Percentiles rank a stretch among this genome's conserved stretches.
Evolutionary conservation across 1,140 invertebrate species (phyloP).

Genomic region (Drosophila pectinifera): DNA sequence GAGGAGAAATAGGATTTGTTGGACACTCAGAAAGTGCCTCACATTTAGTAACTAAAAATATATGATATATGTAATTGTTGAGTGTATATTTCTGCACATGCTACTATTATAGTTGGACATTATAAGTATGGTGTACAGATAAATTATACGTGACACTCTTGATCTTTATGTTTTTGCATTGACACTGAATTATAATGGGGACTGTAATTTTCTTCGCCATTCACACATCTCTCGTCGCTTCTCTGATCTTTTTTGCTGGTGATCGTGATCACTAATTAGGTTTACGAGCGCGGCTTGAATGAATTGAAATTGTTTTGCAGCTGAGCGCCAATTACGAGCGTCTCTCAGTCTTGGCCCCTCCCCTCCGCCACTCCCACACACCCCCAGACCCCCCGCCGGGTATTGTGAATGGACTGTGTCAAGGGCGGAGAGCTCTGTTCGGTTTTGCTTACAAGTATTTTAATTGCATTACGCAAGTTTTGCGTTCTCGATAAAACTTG

Average conservation of each 20-base stretch:
- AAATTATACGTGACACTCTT: slow-evolving; percentile 17
- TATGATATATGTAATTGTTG: too few relatives aligned
- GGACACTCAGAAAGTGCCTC: too few relatives aligned
- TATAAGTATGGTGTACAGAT: background rate
- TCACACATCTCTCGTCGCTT: slow-evolving; percentile 18
- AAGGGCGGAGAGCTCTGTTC: slow-evolving; percentile 55
- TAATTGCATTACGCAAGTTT: slow-evolving; percentile 76
- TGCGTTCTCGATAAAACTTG: slow-evolving; percentile 57
- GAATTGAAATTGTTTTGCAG: slow-evolving; percentile 76
- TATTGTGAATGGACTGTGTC: slow-evolving; percentile 59
- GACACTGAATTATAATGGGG: slow-evolving; percentile 69
- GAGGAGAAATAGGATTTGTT: background rate
- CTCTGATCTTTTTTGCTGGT: slow-evolving; percentile 17
- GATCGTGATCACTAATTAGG: slow-evolving; percentile 61
- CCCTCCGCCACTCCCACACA: background rate
- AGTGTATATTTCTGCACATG: too few relatives aligned
- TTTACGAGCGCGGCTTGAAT: slow-evolving; percentile 65
- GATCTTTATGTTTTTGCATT: slow-evolving; percentile 31
- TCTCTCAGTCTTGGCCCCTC: slow-evolving; percentile 20
- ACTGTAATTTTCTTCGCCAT: slow-evolving; percentile 33
- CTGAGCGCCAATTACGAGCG: slow-evolving; percentile 47
- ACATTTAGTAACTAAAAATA: too few relatives aligned
- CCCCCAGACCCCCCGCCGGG: background rate
- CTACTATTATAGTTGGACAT: background rate
- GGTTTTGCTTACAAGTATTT: slow-evolving; percentile 40